These are phyloP conservation scores for Psittacula echo DNA, from an alignment of 2,797 vertebrate species.

Conservation along the genomic window DNA sequence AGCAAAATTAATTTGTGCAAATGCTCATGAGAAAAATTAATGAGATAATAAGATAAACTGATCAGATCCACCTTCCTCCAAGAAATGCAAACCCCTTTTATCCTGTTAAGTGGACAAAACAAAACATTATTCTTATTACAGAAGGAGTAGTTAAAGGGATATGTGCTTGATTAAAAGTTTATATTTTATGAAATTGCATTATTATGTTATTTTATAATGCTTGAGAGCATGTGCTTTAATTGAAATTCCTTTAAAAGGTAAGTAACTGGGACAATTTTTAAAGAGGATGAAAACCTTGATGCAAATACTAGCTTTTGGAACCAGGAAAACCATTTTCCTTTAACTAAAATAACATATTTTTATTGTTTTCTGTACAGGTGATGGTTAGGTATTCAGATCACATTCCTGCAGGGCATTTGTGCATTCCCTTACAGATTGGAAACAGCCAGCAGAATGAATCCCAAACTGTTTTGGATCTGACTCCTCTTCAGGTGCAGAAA, in stretches of 20 bases:
- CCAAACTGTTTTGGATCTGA: not conserved
- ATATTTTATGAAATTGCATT: not conserved
- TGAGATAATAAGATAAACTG: not conserved
- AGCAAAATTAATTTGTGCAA: not conserved
- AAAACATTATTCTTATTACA: not conserved
- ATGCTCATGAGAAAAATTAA: not conserved
- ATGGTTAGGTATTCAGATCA: not conserved
- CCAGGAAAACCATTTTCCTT: not conserved
- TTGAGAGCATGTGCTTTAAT: not conserved
- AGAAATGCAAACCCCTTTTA: not conserved
- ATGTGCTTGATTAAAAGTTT: not conserved
- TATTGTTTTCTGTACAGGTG: not conserved
- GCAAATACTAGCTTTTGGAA: not conserved
- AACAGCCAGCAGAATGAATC: not conserved
- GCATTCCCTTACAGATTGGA: not conserved
- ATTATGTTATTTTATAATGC: not conserved
- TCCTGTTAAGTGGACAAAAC: not conserved
- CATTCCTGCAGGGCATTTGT: not conserved
- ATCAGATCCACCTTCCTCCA: not conserved
- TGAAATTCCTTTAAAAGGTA: not conserved
- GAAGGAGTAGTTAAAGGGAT: not conserved
- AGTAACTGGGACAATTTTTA: not conserved
- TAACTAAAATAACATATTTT: not conserved
- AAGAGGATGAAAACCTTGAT: not conserved
- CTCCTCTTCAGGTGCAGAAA: not conserved